Evolutionary conservation across 1,140 invertebrate species (phyloP).

Genomic region (Diuraphis noxia): DNA sequence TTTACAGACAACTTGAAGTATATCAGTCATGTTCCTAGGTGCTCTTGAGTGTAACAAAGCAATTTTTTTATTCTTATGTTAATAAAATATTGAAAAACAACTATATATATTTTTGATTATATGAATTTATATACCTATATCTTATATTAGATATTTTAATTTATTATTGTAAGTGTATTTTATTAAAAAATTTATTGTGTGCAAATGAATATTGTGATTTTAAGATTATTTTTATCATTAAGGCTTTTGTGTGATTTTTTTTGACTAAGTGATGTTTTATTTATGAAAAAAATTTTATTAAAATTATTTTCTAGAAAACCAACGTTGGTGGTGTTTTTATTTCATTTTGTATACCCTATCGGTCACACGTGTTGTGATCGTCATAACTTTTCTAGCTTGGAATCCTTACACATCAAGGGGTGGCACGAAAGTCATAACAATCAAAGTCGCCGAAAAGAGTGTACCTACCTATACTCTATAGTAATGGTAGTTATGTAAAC

Average conservation of each 20-base stretch:
- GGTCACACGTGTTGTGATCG: neutral
- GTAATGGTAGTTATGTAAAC: neutral
- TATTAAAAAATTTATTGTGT: constrained; percentile 25
- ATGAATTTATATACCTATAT: constrained; percentile 14
- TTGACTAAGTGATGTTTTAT: constrained; percentile 50
- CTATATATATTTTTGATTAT: constrained; percentile 19
- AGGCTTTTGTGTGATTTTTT: constrained; percentile 52
- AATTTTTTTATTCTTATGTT: constrained; percentile 33
- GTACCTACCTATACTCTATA: no score
- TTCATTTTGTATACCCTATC: neutral
- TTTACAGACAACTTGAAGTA: constrained; percentile 40
- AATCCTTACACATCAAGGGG: neutral
- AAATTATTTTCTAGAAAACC: constrained; percentile 40
- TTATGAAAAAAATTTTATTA: constrained; percentile 51
- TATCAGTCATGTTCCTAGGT: constrained; percentile 51
- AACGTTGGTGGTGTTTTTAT: neutral
- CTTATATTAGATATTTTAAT: neutral
- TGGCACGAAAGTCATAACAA: neutral
- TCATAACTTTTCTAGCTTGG: neutral
- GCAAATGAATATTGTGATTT: constrained; percentile 50
- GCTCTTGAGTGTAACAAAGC: constrained; percentile 42
- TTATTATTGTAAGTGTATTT: constrained; percentile 11
- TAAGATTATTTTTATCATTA: constrained; percentile 46
- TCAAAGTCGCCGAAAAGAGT: neutral
- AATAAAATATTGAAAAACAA: constrained; percentile 6